Conservation (phyloP, 2,888 invertebrate genomes). For the Trachelus tabidus region DNA sequence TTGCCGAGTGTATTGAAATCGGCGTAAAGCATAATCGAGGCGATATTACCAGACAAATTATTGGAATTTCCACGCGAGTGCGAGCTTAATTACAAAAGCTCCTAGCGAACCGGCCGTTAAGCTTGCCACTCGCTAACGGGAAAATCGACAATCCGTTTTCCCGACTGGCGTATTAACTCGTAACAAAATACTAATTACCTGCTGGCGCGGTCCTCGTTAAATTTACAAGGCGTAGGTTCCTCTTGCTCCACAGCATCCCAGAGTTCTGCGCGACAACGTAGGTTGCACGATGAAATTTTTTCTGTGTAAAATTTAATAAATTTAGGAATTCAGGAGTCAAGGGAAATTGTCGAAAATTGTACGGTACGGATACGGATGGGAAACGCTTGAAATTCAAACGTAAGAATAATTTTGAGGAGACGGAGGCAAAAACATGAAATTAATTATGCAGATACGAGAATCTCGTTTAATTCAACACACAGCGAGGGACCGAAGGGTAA, state of each 20-base stretch:
- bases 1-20: background rate
- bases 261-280: background rate
- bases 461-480: background rate
- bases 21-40: background rate
- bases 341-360: background rate
- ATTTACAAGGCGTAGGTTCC: background rate
- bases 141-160: background rate
- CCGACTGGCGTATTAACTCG: background rate
- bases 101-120: background rate
- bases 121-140: background rate
- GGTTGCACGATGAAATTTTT: background rate
- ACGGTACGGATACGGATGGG: background rate
- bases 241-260: background rate
- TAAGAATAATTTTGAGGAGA: background rate
- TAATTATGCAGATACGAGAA: background rate
- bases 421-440: background rate
- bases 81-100: background rate
- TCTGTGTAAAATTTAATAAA: background rate
- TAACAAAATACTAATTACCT: background rate
- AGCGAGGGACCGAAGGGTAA: background rate
- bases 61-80: background rate
- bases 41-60: background rate
- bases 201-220: background rate
- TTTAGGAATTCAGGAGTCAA: background rate
- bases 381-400: background rate